Base-by-base conservation (phyloP, 2,888 invertebrate species). In the Apoda limacodes region DNA sequence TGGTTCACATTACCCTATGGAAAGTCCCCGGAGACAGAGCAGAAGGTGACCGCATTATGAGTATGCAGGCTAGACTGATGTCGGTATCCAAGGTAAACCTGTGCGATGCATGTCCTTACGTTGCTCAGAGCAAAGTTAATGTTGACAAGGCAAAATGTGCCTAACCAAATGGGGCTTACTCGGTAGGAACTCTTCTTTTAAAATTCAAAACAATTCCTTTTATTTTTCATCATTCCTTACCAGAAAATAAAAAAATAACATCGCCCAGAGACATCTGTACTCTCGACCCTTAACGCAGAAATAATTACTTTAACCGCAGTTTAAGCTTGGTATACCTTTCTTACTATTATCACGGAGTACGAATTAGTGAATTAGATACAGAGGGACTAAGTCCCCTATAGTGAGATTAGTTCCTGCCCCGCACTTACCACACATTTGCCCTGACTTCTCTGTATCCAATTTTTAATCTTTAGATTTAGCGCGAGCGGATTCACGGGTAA, bases 231-330 rank as follows among this genome's bases (percentile, higher is more conserved):
- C n/a, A n/a, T n/a, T n/a, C n/a, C n/a, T n/a, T n/a, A n/a, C n/a
- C n/a, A n/a, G n/a, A n/a, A n/a, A n/a, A n/a, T n/a, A 26, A n/a
- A 4, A n/a, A 20, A 21, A 23, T 15, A 12, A 15, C 13, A 23
- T 12, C 9, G 13, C 13, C 82, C 82, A 83, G 83, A 84, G 83
- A 83, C 83, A 83, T 83, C 83, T 83, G 83, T 83, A 83, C 83
- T 83, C 83, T 83, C 83, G 83, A 83, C 83, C 83, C 82, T 83
- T 83, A n/a, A n/a, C n/a, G n/a, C n/a, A n/a, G n/a, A n/a, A n/a
- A n/a, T n/a, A n/a, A n/a, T n/a, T n/a, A n/a, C n/a, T n/a, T n/a
- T n/a, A n/a, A n/a, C n/a, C n/a, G n/a, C n/a, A n/a, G n/a, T n/a
- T n/a, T n/a, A n/a, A n/a, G n/a, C n/a, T n/a, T n/a, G n/a, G n/a